Conservation (phyloP, 2,113 vertebrate species). For the Pao palembangensis region DNA sequence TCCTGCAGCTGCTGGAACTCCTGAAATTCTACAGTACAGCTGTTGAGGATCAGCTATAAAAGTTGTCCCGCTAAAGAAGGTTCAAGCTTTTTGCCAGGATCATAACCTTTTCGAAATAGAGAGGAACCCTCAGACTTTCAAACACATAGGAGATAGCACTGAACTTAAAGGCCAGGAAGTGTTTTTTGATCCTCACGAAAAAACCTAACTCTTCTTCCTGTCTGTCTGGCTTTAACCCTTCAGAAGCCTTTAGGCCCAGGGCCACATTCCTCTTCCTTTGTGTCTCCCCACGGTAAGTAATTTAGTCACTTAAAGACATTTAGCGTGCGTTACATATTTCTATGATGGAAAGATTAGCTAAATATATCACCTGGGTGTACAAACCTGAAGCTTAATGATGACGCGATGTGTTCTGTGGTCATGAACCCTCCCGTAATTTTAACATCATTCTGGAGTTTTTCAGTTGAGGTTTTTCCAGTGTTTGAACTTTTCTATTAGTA, state of each 20-base stretch:
- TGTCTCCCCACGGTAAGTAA: conserved; percentile 60
- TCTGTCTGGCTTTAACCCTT: conserved; percentile 30
- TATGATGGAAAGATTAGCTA: conserved; percentile 4
- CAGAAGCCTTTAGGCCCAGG: conserved; percentile 56
- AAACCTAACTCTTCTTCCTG: conserved; percentile 13
- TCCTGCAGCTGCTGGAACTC: conserved; percentile 6
- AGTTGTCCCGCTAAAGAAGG: conserved; percentile 23
- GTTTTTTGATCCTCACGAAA: neutral
- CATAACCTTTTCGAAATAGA: conserved; percentile 10
- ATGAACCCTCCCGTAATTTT: neutral
- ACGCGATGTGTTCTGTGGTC: neutral
- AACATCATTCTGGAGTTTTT: neutral
- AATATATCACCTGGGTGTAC: conserved; percentile 7
- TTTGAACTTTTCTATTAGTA: neutral
- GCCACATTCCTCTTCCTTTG: conserved; percentile 26
- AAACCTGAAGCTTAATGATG: neutral
- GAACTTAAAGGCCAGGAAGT: conserved; percentile 3
- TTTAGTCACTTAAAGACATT: too few relatives aligned
- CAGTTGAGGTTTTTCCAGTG: neutral
- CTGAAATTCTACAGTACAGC: conserved; percentile 49
- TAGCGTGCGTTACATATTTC: too few relatives aligned
- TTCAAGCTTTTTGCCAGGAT: conserved; percentile 16
- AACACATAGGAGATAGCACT: neutral
- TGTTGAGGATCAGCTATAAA: conserved; percentile 33
- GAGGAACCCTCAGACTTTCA: conserved; percentile 4